Evolutionary conservation across 2,113 vertebrate genomes (phyloP).

Genomic region (Gymnocephalus cernua): DNA sequence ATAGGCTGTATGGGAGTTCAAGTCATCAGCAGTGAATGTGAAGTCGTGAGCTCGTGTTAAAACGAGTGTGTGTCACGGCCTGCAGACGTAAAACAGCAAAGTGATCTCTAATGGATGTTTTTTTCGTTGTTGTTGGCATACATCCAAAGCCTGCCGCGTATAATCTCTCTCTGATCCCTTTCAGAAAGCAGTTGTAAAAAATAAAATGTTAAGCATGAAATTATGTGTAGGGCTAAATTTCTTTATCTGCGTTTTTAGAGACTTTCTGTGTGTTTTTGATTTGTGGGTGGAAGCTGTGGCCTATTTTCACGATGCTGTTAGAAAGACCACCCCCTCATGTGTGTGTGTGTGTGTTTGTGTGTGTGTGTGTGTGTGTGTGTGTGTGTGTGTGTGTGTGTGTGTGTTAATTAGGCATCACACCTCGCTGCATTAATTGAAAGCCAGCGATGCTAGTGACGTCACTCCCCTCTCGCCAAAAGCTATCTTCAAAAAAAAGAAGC

Average conservation of each 20-base stretch:
- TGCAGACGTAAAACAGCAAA: conserved; percentile 24
- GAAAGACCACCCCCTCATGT: conserved; percentile 9
- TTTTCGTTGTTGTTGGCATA: conserved; percentile 31
- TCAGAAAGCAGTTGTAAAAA: not conserved
- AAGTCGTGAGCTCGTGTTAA: conserved; percentile 13
- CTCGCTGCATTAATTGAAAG: conserved; percentile 61
- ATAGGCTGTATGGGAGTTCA: not conserved
- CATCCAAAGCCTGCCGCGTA: conserved; percentile 11
- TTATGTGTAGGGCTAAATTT: not conserved
- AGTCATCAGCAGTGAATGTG: not conserved
- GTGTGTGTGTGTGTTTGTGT: conserved; percentile 7
- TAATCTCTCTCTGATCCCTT: not conserved
- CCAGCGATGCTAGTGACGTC: conserved; percentile 65
- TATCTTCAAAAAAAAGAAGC: conserved; percentile 19
- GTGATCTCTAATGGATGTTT: conserved; percentile 33
- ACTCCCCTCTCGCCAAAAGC: conserved; percentile 27
- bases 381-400: conserved; percentile 37
- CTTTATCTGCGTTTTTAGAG: not conserved
- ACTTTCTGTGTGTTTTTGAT: not conserved
- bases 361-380: conserved; percentile 46
- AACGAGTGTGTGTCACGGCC: conserved; percentile 39
- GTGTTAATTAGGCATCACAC: conserved; percentile 73
- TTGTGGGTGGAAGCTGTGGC: conserved; percentile 25
- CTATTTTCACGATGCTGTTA: conserved; percentile 30
- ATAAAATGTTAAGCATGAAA: conserved; percentile 10